Percentiles rank a stretch among this genome's conserved stretches.
These are phyloP conservation scores for Benitochromis conjunctus DNA, from an alignment of 2,113 vertebrate species.

Conservation along the genomic window DNA sequence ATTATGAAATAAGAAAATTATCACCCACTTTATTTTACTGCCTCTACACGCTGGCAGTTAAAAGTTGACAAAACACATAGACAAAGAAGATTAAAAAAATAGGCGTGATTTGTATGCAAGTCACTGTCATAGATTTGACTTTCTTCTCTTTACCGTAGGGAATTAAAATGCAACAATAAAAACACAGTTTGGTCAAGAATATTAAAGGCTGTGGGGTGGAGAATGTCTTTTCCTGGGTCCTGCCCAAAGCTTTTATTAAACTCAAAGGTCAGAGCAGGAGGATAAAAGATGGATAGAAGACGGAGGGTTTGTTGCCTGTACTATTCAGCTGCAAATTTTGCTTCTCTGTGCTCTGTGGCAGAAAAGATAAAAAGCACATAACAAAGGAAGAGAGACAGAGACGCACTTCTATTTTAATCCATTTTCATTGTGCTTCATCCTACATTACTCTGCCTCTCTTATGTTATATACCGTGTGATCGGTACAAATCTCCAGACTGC, in stretches of 20 bases:
- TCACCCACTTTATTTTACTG: neutral
- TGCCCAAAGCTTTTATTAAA: constrained; percentile 38
- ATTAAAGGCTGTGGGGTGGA: constrained; percentile 16
- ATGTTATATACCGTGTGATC: constrained; percentile 9
- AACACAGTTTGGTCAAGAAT: constrained; percentile 1
- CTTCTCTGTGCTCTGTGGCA: constrained; percentile 9
- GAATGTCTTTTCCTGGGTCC: neutral
- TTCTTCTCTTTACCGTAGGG: neutral
- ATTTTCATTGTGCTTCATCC: constrained; percentile 29
- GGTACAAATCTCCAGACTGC: constrained; percentile 23
- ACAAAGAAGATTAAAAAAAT: neutral
- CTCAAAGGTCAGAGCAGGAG: constrained; percentile 44
- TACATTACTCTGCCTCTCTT: constrained; percentile 8
- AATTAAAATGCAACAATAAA: constrained; percentile 28
- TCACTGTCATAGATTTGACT: neutral
- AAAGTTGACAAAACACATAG: neutral
- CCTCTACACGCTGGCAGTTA: neutral
- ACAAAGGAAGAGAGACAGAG: constrained; percentile 27
- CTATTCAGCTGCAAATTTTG: constrained; percentile 39
- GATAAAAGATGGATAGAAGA: constrained; percentile 33
- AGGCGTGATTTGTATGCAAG: neutral
- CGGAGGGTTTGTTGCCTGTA: constrained; percentile 20
- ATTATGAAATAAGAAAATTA: constrained; percentile 40
- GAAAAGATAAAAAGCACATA: constrained; percentile 2
- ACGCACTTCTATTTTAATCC: constrained; percentile 30